Evolutionary conservation across 2,888 invertebrate genomes (phyloP).

Genomic region (Sphaerophoria rueppellii): DNA sequence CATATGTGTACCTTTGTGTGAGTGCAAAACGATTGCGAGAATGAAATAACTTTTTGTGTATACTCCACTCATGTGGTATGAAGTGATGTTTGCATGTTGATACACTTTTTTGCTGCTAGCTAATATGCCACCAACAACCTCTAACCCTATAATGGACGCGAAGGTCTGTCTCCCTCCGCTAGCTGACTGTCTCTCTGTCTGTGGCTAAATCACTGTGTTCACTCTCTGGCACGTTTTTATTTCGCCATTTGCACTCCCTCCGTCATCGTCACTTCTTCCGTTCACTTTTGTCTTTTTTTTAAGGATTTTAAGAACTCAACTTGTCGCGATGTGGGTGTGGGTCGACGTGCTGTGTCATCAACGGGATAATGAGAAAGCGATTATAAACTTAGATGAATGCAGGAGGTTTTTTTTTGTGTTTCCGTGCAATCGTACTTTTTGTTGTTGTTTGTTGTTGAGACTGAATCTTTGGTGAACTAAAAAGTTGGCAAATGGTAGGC

Average conservation of each 20-base stretch:
- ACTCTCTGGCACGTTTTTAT: conserved; percentile 60
- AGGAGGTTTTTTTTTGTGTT: conserved; percentile 31
- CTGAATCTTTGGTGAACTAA: conserved; percentile 24
- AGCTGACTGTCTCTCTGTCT: background rate
- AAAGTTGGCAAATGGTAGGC: conserved; percentile 54
- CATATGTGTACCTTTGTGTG: conserved; percentile 38
- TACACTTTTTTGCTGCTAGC: conserved; percentile 49
- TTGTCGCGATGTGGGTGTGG: background rate
- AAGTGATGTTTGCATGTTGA: conserved; percentile 43
- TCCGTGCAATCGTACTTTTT: conserved; percentile 2
- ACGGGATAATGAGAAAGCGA: conserved; percentile 72
- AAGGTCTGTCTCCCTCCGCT: background rate
- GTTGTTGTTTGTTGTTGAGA: conserved; percentile 8
- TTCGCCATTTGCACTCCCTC: conserved; percentile 55
- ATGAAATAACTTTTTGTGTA: background rate
- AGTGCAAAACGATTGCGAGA: no score
- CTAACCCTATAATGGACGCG: conserved; percentile 21
- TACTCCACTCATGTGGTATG: background rate
- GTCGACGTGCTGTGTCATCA: background rate
- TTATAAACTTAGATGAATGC: conserved; percentile 68
- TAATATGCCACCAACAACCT: conserved; percentile 58
- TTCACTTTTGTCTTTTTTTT: conserved; percentile 30
- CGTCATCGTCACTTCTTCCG: conserved; percentile 47
- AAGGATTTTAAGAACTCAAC: background rate
- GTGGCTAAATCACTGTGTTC: conserved; percentile 32